Evolutionary conservation across 1,140 invertebrate genomes (phyloP).

Genomic region (Trachymyrmex cornetzi): DNA sequence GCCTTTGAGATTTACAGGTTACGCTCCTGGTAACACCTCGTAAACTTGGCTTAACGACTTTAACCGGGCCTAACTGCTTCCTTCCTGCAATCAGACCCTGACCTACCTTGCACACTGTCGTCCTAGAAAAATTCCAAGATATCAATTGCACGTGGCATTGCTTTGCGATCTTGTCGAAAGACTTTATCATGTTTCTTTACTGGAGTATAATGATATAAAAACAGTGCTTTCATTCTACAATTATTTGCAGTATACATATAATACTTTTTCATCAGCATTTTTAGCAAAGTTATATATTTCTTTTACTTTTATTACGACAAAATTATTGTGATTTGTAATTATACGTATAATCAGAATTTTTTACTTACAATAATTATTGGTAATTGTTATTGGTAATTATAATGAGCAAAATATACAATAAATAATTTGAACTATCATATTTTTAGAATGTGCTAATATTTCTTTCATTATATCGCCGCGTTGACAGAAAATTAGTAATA

Average conservation of each 20-base stretch:
- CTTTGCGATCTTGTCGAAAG: neutral
- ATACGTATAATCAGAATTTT: neutral
- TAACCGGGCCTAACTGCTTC: slow-evolving; percentile 87
- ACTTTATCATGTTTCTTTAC: neutral
- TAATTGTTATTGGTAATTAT: neutral
- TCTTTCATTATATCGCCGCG: slow-evolving; percentile 63
- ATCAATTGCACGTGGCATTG: neutral
- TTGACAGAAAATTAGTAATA: no score
- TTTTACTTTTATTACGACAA: neutral
- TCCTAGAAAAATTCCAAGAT: slow-evolving; percentile 74
- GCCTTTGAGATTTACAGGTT: slow-evolving; percentile 86
- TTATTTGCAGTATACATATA: neutral
- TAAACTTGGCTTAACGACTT: slow-evolving; percentile 87
- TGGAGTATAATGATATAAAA: neutral
- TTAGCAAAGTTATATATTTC: slow-evolving; percentile 1
- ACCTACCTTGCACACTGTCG: slow-evolving; percentile 77
- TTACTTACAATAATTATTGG: neutral
- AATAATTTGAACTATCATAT: neutral
- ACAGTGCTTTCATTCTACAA: neutral
- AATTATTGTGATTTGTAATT: no score
- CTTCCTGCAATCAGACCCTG: slow-evolving; percentile 86
- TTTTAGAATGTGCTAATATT: neutral
- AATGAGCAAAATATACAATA: neutral
- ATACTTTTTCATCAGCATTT: neutral
- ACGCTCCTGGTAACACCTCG: slow-evolving; percentile 87